Conservation (phyloP, 2,797 vertebrate species). For the Pipistrellus nathusii region DNA sequence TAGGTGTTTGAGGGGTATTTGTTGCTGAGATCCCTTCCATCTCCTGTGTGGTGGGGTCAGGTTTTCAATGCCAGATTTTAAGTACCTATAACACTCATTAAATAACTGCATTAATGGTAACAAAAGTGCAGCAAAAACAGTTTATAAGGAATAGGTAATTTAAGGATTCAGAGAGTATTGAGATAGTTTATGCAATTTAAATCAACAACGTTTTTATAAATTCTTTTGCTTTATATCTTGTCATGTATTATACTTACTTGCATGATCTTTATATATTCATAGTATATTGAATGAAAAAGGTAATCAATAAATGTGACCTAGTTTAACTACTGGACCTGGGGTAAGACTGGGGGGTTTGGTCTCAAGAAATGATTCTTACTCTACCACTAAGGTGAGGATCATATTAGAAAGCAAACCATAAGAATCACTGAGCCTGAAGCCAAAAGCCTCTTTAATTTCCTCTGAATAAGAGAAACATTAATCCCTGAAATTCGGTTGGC, state of each 20-base stretch:
- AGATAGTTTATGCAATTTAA: neutral
- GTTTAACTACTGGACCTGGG: neutral
- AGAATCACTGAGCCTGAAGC: constrained; percentile 7
- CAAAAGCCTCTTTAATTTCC: constrained; percentile 33
- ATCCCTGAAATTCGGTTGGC: constrained; percentile 26
- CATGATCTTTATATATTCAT: neutral
- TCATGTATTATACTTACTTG: neutral
- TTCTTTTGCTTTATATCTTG: neutral
- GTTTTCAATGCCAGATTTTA: neutral
- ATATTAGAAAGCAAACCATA: constrained; percentile 55
- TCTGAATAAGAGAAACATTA: constrained; percentile 44
- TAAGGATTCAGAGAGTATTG: neutral
- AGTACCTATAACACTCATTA: too few relatives aligned
- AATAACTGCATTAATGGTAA: neutral
- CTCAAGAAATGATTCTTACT: neutral
- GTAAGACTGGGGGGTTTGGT: neutral
- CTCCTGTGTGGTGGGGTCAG: neutral
- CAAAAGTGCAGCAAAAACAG: neutral
- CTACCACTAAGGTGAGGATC: neutral
- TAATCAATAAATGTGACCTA: neutral
- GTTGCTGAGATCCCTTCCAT: neutral
- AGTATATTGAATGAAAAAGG: neutral
- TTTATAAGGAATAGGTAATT: neutral
- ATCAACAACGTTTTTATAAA: neutral
- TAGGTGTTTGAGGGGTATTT: neutral